Percentiles rank a stretch among this genome's conserved stretches.
Evolutionary conservation across 2,888 invertebrate species (phyloP).

Genomic region (Cistogaster globosa): DNA sequence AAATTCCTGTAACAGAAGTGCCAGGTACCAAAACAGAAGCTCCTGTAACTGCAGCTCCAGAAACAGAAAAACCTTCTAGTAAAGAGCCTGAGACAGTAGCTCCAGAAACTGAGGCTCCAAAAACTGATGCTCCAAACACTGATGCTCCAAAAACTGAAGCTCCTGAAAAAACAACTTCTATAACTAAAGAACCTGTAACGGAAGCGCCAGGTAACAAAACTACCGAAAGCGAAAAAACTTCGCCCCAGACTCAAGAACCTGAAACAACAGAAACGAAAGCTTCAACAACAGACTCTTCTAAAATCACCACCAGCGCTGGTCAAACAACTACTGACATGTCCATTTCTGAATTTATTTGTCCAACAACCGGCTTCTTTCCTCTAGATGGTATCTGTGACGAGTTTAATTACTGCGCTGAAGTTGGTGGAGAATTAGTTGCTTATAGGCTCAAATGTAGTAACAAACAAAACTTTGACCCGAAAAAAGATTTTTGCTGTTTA

Average conservation of each 20-base stretch:
- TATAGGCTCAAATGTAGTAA: constrained; percentile 72
- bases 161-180: not conserved
- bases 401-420: constrained; percentile 73
- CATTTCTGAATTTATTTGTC: constrained; percentile 70
- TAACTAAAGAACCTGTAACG: not conserved
- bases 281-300: not conserved
- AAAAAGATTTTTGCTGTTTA: constrained; percentile 66
- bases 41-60: not conserved
- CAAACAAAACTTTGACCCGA: constrained; percentile 74
- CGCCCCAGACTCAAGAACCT: not conserved
- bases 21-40: not conserved
- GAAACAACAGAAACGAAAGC: not conserved
- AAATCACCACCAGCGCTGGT: constrained; percentile 14
- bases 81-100: not conserved
- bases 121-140: not conserved
- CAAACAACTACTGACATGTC: constrained; percentile 44
- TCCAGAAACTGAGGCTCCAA: not conserved
- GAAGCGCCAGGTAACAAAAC: not conserved
- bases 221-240: not conserved
- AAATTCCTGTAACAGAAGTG: not conserved
- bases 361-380: constrained; percentile 75
- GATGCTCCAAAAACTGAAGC: not conserved
- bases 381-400: constrained; percentile 71
- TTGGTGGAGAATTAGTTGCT: constrained; percentile 5
- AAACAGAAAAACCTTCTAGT: not conserved